Base-by-base conservation (phyloP, 2,113 vertebrate genomes). In the Lathamus discolor region DNA sequence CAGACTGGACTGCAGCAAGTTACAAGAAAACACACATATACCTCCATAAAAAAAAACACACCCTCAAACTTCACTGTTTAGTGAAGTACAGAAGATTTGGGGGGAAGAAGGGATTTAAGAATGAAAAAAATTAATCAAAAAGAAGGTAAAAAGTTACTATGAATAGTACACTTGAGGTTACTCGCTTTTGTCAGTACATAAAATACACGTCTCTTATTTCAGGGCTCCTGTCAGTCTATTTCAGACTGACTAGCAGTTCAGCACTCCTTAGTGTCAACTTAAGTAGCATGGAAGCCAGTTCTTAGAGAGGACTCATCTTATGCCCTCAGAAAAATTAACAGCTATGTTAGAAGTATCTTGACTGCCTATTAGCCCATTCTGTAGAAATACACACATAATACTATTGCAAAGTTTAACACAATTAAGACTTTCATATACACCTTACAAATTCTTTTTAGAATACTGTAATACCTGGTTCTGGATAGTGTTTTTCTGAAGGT, bases 401-500 rank as follows among this genome's bases (percentile, higher is more conserved):
- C 9, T 20, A 39, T 37, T 7, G 11, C 10, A 59, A 67, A 91
- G 62, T 25, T 55, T 28, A 67, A 59, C 16, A 13, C 29, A 84
- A 41, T 7, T 44, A 48, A 64, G 17, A 25, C 4, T 81, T 69
- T 41, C 43, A 46, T 4, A n/a, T 59, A 12, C 10, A 44, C 11
- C 4, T 62, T 37, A 43, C 7, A 39, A 83, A n/a, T 8, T 23
- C 5, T 1, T 90, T 68, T 82, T 37, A 73, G 28, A 62, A 23
- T 51, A 86, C 64, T 48, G 1, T 12, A 95, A 93, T 98, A 99
- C 99, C 98, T 99, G 98, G 92, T 95, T 98, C 78, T 98, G 98
- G 62, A 99, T 97, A 96, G 92, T 98, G 95, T 96, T 99, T 97
- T 98, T 99, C 96, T 99, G 98, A 81, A 99, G 98, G 92, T 99